Conservation (phyloP, 1,140 invertebrate genomes). For the Drosophila nigrodunni region DNA sequence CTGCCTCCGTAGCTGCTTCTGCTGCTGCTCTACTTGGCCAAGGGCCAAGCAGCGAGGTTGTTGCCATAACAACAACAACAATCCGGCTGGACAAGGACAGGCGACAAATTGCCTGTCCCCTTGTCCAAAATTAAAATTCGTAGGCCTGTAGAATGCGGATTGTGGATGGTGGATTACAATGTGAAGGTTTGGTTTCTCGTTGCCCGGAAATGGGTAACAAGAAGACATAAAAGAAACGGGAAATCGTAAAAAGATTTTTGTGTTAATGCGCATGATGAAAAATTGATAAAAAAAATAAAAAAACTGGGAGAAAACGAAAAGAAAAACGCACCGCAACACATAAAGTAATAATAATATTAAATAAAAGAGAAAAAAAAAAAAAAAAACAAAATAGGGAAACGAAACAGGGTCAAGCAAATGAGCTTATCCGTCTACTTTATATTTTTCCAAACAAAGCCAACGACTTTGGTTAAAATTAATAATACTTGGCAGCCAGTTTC, state of each 20-base stretch:
- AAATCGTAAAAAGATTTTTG: constrained; percentile 64
- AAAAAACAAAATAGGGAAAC: constrained; percentile 9
- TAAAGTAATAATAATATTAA: constrained; percentile 59
- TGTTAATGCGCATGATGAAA: constrained; percentile 57
- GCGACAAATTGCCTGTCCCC: constrained; percentile 70
- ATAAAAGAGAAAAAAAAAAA: constrained; percentile 6
- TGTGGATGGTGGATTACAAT: constrained; percentile 29
- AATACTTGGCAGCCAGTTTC: constrained; percentile 18
- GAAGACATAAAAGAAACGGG: constrained; percentile 49
- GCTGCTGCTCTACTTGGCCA: constrained; percentile 23
- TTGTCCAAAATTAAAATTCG: constrained; percentile 81
- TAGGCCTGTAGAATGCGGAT: constrained; percentile 63
- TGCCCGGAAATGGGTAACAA: constrained; percentile 40
- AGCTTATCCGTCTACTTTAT: constrained; percentile 11
- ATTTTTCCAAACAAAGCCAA: constrained; percentile 20
- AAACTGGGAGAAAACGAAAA: no score
- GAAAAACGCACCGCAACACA: constrained; percentile 5
- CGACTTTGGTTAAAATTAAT: constrained; percentile 56
- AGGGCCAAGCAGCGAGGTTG: constrained; percentile 21
- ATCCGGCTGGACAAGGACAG: constrained; percentile 27
- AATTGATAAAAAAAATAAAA: constrained; percentile 50
- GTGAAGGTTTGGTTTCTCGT: constrained; percentile 3
- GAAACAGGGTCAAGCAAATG: constrained; percentile 5
- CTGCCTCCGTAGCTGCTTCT: constrained; percentile 6
- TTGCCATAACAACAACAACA: constrained; percentile 11